phyloP scores from a whole-genome alignment of 1,140 invertebrate species.

The Lepidotrigona ventralis region DNA sequence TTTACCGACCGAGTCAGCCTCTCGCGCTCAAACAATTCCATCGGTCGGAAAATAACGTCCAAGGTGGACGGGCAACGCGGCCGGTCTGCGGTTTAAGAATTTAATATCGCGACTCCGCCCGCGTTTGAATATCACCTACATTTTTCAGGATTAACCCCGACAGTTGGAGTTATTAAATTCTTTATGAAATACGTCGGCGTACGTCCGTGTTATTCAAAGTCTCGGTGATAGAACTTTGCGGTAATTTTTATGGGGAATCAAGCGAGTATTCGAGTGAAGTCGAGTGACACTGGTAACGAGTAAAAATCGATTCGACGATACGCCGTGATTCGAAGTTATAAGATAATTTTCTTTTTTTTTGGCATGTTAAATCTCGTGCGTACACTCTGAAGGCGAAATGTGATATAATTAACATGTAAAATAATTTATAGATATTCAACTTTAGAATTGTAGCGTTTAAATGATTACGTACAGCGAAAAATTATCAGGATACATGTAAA shows the following conservation, averaged over 20 bases:
- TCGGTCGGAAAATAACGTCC: background rate
- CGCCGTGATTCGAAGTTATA: no score
- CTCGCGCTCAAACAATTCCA: constrained; percentile 1
- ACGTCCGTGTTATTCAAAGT: background rate
- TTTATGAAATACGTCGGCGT: background rate
- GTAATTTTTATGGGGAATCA: background rate
- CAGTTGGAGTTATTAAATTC: background rate
- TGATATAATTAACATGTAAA: no score
- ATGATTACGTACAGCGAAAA: no score
- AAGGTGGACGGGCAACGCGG: background rate
- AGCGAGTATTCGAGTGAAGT: background rate
- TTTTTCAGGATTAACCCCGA: background rate
- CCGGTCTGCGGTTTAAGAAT: background rate
- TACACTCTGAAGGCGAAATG: no score
- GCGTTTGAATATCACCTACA: background rate
- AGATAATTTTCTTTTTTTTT: no score
- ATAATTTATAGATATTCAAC: no score
- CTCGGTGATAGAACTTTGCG: background rate
- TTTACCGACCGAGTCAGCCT: background rate
- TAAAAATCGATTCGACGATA: no score
- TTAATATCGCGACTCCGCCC: background rate
- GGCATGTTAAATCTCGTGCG: no score
- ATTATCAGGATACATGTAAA: no score
- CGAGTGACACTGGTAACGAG: no score
- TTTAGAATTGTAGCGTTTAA: no score